Base-by-base conservation (phyloP, 1,140 invertebrate species). In the Antheraea mylitta region DNA sequence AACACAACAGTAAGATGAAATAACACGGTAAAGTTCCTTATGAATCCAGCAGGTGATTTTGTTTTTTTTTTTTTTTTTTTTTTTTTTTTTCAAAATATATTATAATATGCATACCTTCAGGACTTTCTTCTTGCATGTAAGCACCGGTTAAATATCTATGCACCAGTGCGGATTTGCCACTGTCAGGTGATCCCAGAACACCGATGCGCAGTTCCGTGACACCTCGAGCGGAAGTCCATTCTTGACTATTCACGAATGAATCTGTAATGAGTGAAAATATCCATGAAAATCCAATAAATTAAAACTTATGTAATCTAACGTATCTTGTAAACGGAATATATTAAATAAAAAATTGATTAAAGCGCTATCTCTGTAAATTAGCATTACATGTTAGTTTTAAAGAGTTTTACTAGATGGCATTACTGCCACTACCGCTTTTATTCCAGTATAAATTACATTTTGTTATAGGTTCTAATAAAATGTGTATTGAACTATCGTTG, bases 181-280 rank as follows among this genome's bases (percentile, higher is more conserved):
- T 99, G 81, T 97, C 96, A 19, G 98, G 93, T 10, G 97, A 98
- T 11, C 99, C 99, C 37, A 99, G 95, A 66, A 99, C 98, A 9
- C 99, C 99, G 73, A 99, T 92, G 71, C 98, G 95, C 64, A 99
- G 91, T 90, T 99, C 98, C 62, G 98, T 97, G n/a, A 99, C 98
- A 58, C 96, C 94, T 74, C 98, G 94, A 53, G 97, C 97, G 65
- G 99, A 93, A 0, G 99, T 99, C 99, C 99, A 99, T 96, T 99
- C 99, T 95, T 99, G 99, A 89, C 98, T 99, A 92, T 99, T 99
- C 30, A 99, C 98, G 94, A 99, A 99, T n/a, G 98, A 99, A 96
- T 99, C 99, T 99, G 94, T 66, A 97, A 97, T 73, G 37, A 83
- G 53, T 65, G 64, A 78, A 76, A 76, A 71, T 53, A n/a, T 53